These are phyloP conservation scores for Gambelia wislizenii DNA, from an alignment of 2,797 vertebrate species.

Conservation along the genomic window DNA sequence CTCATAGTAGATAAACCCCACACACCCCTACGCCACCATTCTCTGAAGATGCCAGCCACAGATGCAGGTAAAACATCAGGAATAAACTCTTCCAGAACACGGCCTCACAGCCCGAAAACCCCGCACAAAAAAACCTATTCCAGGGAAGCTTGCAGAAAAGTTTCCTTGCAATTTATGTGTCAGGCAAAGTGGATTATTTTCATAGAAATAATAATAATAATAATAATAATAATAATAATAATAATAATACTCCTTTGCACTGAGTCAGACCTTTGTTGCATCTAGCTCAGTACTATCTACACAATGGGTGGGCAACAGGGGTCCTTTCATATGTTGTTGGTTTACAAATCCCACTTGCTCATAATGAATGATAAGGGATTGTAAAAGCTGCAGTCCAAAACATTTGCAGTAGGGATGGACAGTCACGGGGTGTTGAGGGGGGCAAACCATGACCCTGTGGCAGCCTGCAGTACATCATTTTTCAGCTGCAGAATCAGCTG, in stretches of 20 bases:
- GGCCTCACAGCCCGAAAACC: too few relatives aligned
- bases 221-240: background rate
- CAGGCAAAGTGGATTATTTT: conserved; percentile 25
- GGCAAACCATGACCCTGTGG: too few relatives aligned
- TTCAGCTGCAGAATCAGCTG: too few relatives aligned
- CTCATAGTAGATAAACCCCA: too few relatives aligned
- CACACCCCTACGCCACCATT: too few relatives aligned
- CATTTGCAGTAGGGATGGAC: background rate
- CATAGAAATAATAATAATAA: conserved; percentile 33
- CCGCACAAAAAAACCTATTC: too few relatives aligned
- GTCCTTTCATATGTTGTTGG: background rate
- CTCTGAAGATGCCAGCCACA: too few relatives aligned
- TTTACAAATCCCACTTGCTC: background rate
- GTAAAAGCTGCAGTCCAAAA: background rate
- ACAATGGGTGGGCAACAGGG: background rate
- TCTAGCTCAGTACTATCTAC: background rate
- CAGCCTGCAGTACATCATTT: too few relatives aligned
- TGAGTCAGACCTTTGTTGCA: background rate
- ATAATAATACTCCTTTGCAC: background rate
- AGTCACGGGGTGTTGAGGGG: too few relatives aligned
- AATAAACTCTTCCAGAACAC: too few relatives aligned
- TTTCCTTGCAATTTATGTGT: background rate
- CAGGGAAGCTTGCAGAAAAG: background rate
- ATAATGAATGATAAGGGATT: background rate
- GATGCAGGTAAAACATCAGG: too few relatives aligned